Base-by-base conservation (phyloP, 2,113 vertebrate species). In the Chamaea fasciata region DNA sequence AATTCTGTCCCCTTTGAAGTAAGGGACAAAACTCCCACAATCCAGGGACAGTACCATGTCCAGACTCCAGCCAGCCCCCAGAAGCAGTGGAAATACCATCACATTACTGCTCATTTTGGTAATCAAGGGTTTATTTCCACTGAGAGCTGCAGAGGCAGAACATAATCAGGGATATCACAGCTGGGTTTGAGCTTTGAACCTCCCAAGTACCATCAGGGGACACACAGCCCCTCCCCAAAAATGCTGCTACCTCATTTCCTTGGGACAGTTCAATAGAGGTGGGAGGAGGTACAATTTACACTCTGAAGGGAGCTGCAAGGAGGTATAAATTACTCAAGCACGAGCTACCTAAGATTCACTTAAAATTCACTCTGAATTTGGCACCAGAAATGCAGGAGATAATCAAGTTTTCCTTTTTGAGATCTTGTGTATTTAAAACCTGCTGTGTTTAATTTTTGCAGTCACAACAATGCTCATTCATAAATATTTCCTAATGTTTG, bases 401-500 rank as follows among this genome's bases (percentile, higher is more conserved):
- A 89, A 95, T 95, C 88, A 96, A 95, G 74, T 83, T 95, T 97
- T 89, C 90, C 76, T 96, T 93, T 80, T 83, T 0, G 41, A 93
- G 85, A 87, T 87, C 85, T 67, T 56, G 64, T 90, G 86, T 87
- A 80, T 89, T 94, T 94, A 88, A 95, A 94, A 84, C 90, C 90
- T 85, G 85, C 91, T 94, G 86, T 53, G 83, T 93, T 97, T 97
- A 92, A 96, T 97, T 95, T 94, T 39, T 94, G 87, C 94, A 92
- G 93, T 82, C 93, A 94, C 87, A 97, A 96, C 93, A 96, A 96
- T 67, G 85, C 90, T 92, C 94, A 97, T 96, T 95, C 90, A 92
- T 90, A 94, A 96, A 92, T 91, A 89, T 71, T 97, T 92, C 81
- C 89, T 41, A 41, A 90, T 52, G 55, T 78, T 97, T 87, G 55